phyloP scores from a whole-genome alignment of 1,140 invertebrate genomes.

The Akabosia matsudoensis region DNA sequence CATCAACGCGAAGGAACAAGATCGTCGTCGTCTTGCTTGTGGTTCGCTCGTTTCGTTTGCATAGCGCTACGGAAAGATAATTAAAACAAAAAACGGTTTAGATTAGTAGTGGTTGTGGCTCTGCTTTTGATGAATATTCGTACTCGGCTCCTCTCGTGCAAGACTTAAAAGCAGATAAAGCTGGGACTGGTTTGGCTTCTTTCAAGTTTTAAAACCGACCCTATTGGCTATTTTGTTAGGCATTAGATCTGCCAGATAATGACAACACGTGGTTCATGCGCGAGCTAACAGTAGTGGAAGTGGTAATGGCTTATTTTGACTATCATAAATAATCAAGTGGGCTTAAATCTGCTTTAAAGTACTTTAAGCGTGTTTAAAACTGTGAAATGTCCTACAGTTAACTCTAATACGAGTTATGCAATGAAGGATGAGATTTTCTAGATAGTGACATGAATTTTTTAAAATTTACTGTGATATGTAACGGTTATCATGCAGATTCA shows the following conservation, averaged over 20 bases:
- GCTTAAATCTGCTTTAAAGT: too few relatives aligned
- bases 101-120: conserved; percentile 20
- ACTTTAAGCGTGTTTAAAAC: too few relatives aligned
- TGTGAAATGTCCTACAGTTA: too few relatives aligned
- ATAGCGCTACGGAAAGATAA: conserved; percentile 44
- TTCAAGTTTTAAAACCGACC: conserved; percentile 17
- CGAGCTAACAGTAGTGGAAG: conserved; percentile 22
- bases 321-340: too few relatives aligned
- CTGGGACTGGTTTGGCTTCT: conserved; percentile 1
- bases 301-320: neutral
- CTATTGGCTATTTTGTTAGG: conserved; percentile 32
- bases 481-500: too few relatives aligned
- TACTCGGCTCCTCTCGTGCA: too few relatives aligned
- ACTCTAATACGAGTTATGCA: too few relatives aligned
- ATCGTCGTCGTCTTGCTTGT: neutral
- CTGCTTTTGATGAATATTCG: conserved; percentile 41
- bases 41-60: conserved; percentile 31
- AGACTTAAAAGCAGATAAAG: too few relatives aligned
- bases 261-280: conserved; percentile 46
- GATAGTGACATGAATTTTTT: too few relatives aligned
- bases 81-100: conserved; percentile 38
- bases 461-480: too few relatives aligned
- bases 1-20: conserved; percentile 24
- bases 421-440: too few relatives aligned
- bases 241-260: conserved; percentile 43